A percentile compares a stretch with the other conserved stretches of the same genome.
phyloP scores from a whole-genome alignment of 2,113 vertebrate genomes.

The Monopterus albus region DNA sequence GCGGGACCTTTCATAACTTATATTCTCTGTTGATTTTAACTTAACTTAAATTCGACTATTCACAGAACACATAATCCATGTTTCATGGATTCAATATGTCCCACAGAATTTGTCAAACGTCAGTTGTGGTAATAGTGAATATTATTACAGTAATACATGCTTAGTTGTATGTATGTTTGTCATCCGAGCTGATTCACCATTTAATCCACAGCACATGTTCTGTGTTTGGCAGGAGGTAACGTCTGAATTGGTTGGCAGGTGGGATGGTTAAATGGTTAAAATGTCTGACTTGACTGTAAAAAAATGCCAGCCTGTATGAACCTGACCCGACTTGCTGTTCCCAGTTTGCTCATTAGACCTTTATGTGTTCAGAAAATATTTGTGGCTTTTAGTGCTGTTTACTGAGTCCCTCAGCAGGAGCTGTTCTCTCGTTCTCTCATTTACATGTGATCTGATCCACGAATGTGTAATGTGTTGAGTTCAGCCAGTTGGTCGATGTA shows the following conservation, averaged over 20 bases:
- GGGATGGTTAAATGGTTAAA: constrained; percentile 32
- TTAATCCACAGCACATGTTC: not conserved
- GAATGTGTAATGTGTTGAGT: not conserved
- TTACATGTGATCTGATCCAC: not conserved
- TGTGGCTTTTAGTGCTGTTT: constrained; percentile 31
- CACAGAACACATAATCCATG: too few relatives aligned
- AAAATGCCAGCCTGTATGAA: constrained; percentile 28
- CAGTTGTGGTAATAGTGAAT: too few relatives aligned
- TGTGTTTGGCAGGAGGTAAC: not conserved
- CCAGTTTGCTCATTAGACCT: not conserved
- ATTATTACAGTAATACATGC: too few relatives aligned
- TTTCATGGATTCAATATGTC: too few relatives aligned
- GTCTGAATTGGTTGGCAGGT: not conserved
- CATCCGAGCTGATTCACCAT: too few relatives aligned
- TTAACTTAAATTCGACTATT: too few relatives aligned
- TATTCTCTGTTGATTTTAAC: too few relatives aligned
- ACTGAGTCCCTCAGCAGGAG: not conserved
- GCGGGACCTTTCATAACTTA: too few relatives aligned
- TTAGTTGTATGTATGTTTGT: too few relatives aligned
- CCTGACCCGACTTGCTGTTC: constrained; percentile 44
- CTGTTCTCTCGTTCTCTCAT: constrained; percentile 7
- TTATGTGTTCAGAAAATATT: constrained; percentile 21
- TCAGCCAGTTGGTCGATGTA: not conserved
- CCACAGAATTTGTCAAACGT: too few relatives aligned
- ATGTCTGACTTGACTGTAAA: not conserved